A percentile compares a stretch with the other conserved stretches of the same genome.
Conservation (phyloP, 2,797 vertebrate species). For the Brachyrhaphis roseni region DNA sequence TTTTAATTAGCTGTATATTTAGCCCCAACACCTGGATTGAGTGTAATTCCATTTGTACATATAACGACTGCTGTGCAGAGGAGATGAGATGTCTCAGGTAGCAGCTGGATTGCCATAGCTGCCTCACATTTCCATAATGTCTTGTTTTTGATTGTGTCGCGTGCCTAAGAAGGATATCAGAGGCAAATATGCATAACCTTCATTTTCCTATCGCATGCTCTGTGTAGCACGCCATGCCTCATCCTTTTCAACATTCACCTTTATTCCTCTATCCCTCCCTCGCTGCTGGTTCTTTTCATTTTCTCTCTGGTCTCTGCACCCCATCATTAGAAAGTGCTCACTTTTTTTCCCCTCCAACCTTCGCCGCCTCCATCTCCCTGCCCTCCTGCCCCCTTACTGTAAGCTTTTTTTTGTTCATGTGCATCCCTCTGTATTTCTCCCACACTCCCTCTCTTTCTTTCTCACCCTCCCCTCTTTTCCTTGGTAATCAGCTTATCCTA, state of each 20-base stretch:
- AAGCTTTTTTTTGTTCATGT: conserved; percentile 55
- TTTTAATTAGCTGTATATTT: conserved; percentile 83
- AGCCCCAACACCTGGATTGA: conserved; percentile 75
- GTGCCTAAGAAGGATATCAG: conserved; percentile 65
- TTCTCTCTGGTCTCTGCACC: conserved; percentile 54
- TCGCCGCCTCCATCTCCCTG: conserved; percentile 41
- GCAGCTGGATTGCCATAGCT: conserved; percentile 50
- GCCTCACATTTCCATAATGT: conserved; percentile 68
- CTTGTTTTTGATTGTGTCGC: conserved; percentile 63
- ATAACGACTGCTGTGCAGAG: conserved; percentile 39
- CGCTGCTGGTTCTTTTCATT: conserved; percentile 42
- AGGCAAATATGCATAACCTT: conserved; percentile 58
- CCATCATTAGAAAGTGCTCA: conserved; percentile 58
- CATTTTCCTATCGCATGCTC: conserved; percentile 53
- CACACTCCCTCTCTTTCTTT: conserved; percentile 46
- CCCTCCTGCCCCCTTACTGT: conserved; percentile 60
- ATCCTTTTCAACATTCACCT: conserved; percentile 56
- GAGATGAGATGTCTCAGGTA: conserved; percentile 67
- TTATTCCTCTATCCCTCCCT: conserved; percentile 27
- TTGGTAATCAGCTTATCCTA: conserved; percentile 82
- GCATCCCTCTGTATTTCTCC: conserved; percentile 50
- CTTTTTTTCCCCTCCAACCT: conserved; percentile 19
- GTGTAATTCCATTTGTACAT: conserved; percentile 61
- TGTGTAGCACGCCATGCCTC: conserved; percentile 33
- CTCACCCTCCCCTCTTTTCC: conserved; percentile 58